Evolutionary conservation across 2,888 invertebrate genomes (phyloP), one percentile per base, ranked within the genome.

Genomic region (Caradrina kadenii): DNA sequence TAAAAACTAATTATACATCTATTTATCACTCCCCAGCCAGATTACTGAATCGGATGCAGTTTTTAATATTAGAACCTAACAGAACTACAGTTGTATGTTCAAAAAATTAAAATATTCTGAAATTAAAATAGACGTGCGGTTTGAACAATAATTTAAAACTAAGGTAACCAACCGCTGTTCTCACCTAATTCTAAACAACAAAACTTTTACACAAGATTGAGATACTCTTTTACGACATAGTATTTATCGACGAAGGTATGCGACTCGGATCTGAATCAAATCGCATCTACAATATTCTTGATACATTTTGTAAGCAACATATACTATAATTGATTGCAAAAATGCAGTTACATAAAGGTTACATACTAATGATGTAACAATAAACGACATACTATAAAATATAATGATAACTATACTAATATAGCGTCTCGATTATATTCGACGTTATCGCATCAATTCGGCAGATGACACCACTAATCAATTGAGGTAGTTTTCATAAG

Each of bases 1-100:
- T 19, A 61, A 63, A 63, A 65, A 56, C 55, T 45, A 67, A 10
- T 21, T 60, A 31, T 56, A 73, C 22, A 59, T 58, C 11, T 55
- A 39, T 56, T 11, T 66, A 66, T 42, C 49, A 73, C 52, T 22
- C 50, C 7, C 19, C 26, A 63, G 49, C 22, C 21, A 39, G 13
- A 49, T 63, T 15, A 50, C 21, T 45, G 15, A 45, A 49, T 26
- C 10, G 26, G 21, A 48, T 35, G 48, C 11, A 50, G 42, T 45
- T 49, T 39, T 31, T 8, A 62, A 19, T 17, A 10, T 21, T 45
- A 61, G 5, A 39, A 50, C 19, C 39, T 35, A 26, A 26, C 6
- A 31, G 5, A 19, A 56, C 26, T 13, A 5, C 7, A n/a, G 1
- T 55, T 54, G 26, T 50, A 15, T 55, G 6, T 35, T 22, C 19